Conservation (phyloP, 2,113 vertebrate genomes). For the Patagioenas fasciata region DNA sequence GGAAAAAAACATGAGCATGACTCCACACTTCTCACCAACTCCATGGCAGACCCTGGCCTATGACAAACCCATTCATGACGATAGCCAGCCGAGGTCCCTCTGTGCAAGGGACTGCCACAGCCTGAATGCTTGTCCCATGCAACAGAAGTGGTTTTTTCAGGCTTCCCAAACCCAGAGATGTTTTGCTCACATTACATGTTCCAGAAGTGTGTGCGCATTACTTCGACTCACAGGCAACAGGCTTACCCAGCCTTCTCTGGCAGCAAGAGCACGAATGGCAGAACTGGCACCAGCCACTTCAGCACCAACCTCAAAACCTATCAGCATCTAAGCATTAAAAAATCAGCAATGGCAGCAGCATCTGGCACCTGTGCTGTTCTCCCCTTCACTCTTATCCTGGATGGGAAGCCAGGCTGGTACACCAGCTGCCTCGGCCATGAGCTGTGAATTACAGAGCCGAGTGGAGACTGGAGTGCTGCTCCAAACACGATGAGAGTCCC, state of each 20-base stretch:
- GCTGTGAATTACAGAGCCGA: background rate
- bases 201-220: background rate
- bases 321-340: background rate
- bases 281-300: background rate
- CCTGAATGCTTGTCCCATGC: background rate
- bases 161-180: background rate
- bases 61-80: rapidly evolving
- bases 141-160: background rate
- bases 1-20: background rate
- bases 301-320: background rate
- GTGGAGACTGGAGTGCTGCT: background rate
- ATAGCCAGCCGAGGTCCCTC: background rate
- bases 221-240: background rate
- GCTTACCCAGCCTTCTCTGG: background rate
- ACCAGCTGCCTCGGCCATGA: background rate
- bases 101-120: background rate
- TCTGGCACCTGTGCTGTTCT: background rate
- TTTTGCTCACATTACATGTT: background rate
- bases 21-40: background rate
- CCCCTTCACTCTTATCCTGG: background rate
- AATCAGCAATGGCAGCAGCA: background rate
- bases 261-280: rapidly evolving
- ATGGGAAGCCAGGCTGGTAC: background rate
- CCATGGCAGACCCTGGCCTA: background rate
- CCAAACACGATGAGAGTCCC: background rate